Base-by-base conservation (phyloP, 2,113 vertebrate species). In the Egretta garzetta region DNA sequence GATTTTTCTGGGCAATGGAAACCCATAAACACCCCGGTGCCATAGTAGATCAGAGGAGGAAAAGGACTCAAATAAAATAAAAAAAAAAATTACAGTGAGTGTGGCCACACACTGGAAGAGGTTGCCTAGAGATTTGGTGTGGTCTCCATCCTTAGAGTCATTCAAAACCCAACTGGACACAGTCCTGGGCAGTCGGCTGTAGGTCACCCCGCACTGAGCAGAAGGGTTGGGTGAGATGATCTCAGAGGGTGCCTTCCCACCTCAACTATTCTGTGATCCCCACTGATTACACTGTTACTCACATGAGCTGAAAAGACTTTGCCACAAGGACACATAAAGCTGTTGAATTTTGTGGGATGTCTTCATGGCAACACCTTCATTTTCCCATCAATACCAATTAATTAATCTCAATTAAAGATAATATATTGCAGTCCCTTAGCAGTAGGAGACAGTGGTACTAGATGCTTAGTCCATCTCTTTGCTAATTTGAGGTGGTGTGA, bases 341-440 rank as follows among this genome's bases (percentile, higher is more conserved):
- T 82, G 9, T 72, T 92, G 14, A 59, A 83, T 83, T 93, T 93
- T 93, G 45, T 0, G 0, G 23, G 35, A 28, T 49, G 3, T 9
- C 41, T 90, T 96, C 49, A 58, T 33, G 32, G 27, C 62, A 88
- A 11, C 14, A 24, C 24, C 79, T 91, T 89, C 14, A 74, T 93
- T 96, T 90, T 90, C 45, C 49, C 49, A 49, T 73, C 92, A 90
- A 56, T 92, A 60, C 9, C 80, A 88, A 72, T 64, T 6, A 92
- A 90, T 88, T 80, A 18, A 80, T 95, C 88, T 96, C 37, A 94
- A n/a, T 90, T 85, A 95, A 81, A 55, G 45, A 59, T 58, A 86
- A 74, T 1, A 1, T 24, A 62, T 60, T 87, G 13, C 47, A 81
- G n/a, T 66, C 68, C 52, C 26, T 3, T 67, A 59, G 22, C 58